Evolutionary conservation across 2,797 vertebrate genomes (phyloP), one percentile per base, ranked within the genome.

Genomic region (Phyllotis vaccarum): DNA sequence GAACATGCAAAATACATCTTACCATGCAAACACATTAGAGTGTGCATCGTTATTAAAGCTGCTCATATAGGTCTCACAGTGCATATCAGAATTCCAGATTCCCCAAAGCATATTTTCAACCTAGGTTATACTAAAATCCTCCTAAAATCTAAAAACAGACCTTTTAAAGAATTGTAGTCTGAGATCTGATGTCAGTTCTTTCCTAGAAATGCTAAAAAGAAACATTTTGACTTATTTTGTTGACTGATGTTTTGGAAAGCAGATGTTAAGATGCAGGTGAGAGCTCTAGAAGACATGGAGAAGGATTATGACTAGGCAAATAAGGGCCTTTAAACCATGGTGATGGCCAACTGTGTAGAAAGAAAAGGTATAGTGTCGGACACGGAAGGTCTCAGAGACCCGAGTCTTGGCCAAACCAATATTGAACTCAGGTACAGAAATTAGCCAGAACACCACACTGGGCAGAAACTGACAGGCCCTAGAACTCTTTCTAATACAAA

Each of bases 251-350:
- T 90, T 56, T 75, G 27, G 62, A 64, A 85, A 70, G 62, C 54
- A 40, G 79, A 89, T 76, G 19, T 76, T 52, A 96, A 85, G 58
- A 83, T 90, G 54, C 92, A 95, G 43, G 49, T 76, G 22, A 94
- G 46, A 92, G 80, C 9, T 60, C 34, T 89, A 89, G 31, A 92
- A 90, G 16, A 83, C 1, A 94, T 13, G 76, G 72, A 64, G 24
- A 62, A 68, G 16, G 37, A 58, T 52, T 0, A 24, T 76, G 75
- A 68, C 49, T 87, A 79, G 37, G 40, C 29, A 95, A 95, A 22
- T 68, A 94, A 95, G 58, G 81, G 19, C 10, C 75, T 68, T 89
- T 86, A 74, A 16, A 29, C 6, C 6, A 40, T 56, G n/a, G 66
- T 72, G 43, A 37, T 62, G 8, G 34, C 66, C n/a, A 60, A 46